A percentile compares a stretch with the other conserved stretches of the same genome.
Conservation (phyloP, 1,140 invertebrate genomes). For the Maniola jurtina region DNA sequence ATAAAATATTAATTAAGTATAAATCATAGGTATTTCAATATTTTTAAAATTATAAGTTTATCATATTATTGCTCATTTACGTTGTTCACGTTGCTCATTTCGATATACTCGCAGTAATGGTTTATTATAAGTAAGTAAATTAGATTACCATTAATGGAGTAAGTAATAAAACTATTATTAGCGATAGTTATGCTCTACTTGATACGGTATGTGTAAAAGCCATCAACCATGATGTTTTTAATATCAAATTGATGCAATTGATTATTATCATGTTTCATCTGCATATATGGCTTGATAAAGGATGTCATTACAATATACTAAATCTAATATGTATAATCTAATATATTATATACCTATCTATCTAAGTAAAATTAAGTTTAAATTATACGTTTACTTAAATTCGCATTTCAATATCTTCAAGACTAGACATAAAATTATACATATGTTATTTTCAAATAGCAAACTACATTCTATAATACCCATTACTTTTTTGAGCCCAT, state of each 20-base stretch:
- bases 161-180: constrained; percentile 1
- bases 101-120: background rate
- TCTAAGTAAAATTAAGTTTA: no score
- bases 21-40: no score
- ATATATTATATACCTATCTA: no score
- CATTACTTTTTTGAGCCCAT: no score
- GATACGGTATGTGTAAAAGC: background rate
- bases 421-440: no score
- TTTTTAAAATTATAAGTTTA: background rate
- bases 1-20: no score
- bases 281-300: background rate
- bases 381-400: no score
- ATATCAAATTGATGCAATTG: constrained; percentile 16
- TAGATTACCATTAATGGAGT: background rate
- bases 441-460: no score
- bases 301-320: background rate
- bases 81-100: background rate
- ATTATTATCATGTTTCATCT: constrained; percentile 3
- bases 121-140: background rate
- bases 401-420: no score
- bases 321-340: no score
- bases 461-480: no score
- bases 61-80: no score
- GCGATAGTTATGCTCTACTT: background rate
- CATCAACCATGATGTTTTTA: constrained; percentile 4